Base-by-base conservation (phyloP, 2,888 invertebrate species). In the Clanis bilineata region DNA sequence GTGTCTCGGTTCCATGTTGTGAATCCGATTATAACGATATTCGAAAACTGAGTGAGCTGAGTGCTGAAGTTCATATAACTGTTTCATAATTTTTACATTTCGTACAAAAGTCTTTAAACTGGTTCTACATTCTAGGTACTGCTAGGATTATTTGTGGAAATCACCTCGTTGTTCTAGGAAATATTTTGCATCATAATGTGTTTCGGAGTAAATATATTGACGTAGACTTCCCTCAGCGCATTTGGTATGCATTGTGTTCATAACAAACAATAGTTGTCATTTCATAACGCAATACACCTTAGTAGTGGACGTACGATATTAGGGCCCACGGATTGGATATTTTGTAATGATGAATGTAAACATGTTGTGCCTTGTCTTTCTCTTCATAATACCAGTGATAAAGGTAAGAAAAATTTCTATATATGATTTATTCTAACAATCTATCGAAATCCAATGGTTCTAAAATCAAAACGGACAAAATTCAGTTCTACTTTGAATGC, bases 161-260 rank as follows among this genome's bases (percentile, higher is more conserved):
- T n/a, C n/a, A 36, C 10, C 18, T 41, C 7, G 18, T 1, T 7
- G 9, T 41, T 41, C 41, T 41, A 41, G 41, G 18, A 51, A 18
- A 51, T 18, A 47, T 47, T 22, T 3, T 9, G 15, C 28, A 18
- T 9, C 10, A 32, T 9, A 32, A 28, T 41, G 41, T 18, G 32
- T 32, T 15, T 28, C 47, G 7, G 28, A 51, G 51, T 28, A 28
- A 51, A 51, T 51, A 51, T 51, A 28, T 51, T 32, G 51, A 51
- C 51, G 51, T 32, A 32, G 51, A 32, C 32, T 32, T 51, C 51
- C 51, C n/a, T 60, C 59, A 55, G 56, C 43, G 57, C 25, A 41
- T 39, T 32, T 62, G 64, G 66, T 66, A 70, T 72, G 63, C 63
- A 60, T 65, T 72, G 68, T 69, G 56, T 67, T 72, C 69, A 72